phyloP scores from a whole-genome alignment of 2,888 invertebrate genomes.

The Macaria liturata region DNA sequence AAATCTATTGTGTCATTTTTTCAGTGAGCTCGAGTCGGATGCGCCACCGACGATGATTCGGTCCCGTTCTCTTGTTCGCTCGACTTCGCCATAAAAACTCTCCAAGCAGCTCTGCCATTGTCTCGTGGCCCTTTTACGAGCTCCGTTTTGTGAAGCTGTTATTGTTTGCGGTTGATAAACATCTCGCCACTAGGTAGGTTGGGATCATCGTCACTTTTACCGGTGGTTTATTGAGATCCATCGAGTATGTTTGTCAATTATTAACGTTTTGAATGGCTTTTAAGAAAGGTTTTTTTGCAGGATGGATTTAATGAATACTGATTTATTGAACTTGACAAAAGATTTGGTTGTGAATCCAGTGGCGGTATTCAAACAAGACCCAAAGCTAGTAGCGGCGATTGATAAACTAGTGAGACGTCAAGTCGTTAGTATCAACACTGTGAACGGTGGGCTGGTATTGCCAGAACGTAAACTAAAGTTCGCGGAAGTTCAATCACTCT shows the following conservation, averaged over 20 bases:
- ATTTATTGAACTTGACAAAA: conserved; percentile 53
- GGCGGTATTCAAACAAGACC: conserved; percentile 62
- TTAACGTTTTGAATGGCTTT: conserved; percentile 56
- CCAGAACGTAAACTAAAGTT: conserved; percentile 69
- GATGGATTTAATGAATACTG: conserved; percentile 71
- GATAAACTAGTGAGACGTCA: conserved; percentile 57
- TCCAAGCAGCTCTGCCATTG: conserved; percentile 74
- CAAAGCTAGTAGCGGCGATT: conserved; percentile 64
- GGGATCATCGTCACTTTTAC: conserved; percentile 79
- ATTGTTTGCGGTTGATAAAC: conserved; percentile 83
- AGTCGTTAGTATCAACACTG: conserved; percentile 29
- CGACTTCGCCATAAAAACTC: conserved; percentile 77
- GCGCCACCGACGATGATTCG: conserved; percentile 81
- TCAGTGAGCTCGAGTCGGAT: conserved; percentile 75
- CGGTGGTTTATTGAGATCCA: conserved; percentile 65
- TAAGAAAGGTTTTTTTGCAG: conserved; percentile 50
- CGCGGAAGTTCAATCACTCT: conserved; percentile 60
- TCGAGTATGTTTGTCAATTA: conserved; percentile 71
- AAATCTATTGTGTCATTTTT: conserved; percentile 82
- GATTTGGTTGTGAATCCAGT: conserved; percentile 50
- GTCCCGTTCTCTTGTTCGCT: conserved; percentile 75
- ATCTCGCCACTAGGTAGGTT: conserved; percentile 80
- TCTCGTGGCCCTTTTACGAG: conserved; percentile 80
- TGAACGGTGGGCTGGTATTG: conserved; percentile 41
- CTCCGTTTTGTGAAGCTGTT: conserved; percentile 79